Conservation (phyloP, 2,797 vertebrate species). For the Hypotaenidia philippensis region DNA sequence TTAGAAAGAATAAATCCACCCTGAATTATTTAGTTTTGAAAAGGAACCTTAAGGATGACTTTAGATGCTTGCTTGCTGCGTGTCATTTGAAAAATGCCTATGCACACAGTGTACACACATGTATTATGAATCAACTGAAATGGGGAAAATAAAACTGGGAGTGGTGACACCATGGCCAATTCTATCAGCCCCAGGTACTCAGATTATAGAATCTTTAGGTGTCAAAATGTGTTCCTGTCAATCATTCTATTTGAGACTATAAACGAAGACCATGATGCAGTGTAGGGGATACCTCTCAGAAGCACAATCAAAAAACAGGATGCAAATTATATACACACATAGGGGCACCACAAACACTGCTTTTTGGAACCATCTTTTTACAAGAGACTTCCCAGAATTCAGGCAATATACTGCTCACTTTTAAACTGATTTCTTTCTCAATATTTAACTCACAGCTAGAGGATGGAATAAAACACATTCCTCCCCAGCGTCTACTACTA, state of each 20-base stretch:
- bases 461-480: no score
- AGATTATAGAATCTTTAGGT: background rate
- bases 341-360: background rate
- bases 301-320: background rate
- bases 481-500: no score
- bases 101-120: background rate
- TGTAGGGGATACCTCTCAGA: background rate
- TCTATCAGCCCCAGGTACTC: background rate
- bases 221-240: background rate
- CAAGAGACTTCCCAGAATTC: no score
- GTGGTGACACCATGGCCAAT: background rate
- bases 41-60: background rate
- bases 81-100: background rate
- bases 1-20: background rate
- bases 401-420: no score
- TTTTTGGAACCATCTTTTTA: background rate
- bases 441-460: no score
- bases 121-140: background rate
- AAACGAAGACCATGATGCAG: background rate
- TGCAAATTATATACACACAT: fast-evolving
- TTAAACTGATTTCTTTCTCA: no score
- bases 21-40: background rate
- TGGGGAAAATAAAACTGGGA: background rate
- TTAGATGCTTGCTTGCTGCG: background rate
- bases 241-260: background rate